Conservation (phyloP, 2,113 vertebrate species). For the Hydropotes inermis region DNA sequence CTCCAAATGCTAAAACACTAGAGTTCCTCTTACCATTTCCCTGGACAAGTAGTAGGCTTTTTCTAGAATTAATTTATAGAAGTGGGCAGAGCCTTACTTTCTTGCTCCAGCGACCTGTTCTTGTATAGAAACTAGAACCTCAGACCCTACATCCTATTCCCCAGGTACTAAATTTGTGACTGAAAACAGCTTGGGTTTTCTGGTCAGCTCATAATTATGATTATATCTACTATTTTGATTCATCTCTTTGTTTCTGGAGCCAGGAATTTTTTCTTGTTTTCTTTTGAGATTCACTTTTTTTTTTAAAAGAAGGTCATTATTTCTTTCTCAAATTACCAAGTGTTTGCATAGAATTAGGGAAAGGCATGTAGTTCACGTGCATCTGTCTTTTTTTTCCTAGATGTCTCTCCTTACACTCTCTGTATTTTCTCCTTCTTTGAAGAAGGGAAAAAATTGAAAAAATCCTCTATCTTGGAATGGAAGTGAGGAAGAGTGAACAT, state of each 20-base stretch:
- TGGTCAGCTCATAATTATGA: not conserved
- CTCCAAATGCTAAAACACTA: not conserved
- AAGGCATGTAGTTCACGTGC: not conserved
- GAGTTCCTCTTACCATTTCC: not conserved
- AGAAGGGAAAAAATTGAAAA: not conserved
- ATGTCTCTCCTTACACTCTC: not conserved
- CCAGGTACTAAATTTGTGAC: not conserved
- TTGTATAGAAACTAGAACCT: not conserved
- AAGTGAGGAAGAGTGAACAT: not conserved
- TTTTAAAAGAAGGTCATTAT: not conserved
- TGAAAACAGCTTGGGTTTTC: not conserved
- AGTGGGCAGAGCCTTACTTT: not conserved
- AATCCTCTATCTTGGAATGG: not conserved
- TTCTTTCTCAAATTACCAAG: not conserved
- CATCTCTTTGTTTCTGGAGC: not conserved
- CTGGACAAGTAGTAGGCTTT: not conserved
- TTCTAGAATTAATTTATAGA: not conserved
- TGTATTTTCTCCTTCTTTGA: not conserved
- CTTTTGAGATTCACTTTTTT: not conserved
- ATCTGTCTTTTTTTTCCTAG: not conserved
- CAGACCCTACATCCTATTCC: not conserved
- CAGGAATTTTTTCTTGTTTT: not conserved
- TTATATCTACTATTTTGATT: not conserved
- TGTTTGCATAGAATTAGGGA: not conserved
- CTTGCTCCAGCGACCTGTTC: not conserved